Evolutionary conservation across 2,797 vertebrate genomes (phyloP).

Genomic region (Geotrypetes seraphini): DNA sequence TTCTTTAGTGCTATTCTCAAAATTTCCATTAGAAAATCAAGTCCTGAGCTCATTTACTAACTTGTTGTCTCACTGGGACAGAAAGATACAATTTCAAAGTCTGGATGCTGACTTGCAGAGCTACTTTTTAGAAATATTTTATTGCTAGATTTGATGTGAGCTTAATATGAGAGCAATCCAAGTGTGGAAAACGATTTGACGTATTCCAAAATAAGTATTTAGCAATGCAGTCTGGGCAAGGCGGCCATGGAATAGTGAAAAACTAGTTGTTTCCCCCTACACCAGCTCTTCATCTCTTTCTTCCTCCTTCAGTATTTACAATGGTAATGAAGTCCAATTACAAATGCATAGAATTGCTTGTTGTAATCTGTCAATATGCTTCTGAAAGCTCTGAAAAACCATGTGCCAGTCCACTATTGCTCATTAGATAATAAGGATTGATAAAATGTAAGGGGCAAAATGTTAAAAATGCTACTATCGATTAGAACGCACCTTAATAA

Average conservation of each 20-base stretch:
- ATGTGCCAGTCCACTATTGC: constrained; percentile 54
- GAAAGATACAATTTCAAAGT: too few relatives aligned
- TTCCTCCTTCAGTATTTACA: constrained; percentile 41
- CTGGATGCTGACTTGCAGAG: too few relatives aligned
- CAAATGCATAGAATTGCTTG: constrained; percentile 70
- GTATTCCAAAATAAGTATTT: background rate
- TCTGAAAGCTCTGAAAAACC: constrained; percentile 55
- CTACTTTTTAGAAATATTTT: too few relatives aligned
- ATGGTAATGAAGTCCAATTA: constrained; percentile 82
- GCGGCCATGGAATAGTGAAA: background rate
- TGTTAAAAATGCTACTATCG: constrained; percentile 73
- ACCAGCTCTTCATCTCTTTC: constrained; percentile 16
- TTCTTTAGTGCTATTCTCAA: too few relatives aligned
- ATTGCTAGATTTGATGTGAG: too few relatives aligned
- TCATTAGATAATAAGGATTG: constrained; percentile 79
- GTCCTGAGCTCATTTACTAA: too few relatives aligned
- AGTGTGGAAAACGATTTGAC: too few relatives aligned
- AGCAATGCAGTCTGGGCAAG: background rate
- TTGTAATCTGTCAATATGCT: constrained; percentile 48
- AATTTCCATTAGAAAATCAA: too few relatives aligned
- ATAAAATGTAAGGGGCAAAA: constrained; percentile 64
- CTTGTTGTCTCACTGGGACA: too few relatives aligned
- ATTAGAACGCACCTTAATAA: constrained; percentile 68
- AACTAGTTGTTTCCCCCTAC: background rate
- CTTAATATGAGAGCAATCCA: too few relatives aligned